Conservation (phyloP, 2,888 invertebrate genomes). For the Dryococelus australis region DNA sequence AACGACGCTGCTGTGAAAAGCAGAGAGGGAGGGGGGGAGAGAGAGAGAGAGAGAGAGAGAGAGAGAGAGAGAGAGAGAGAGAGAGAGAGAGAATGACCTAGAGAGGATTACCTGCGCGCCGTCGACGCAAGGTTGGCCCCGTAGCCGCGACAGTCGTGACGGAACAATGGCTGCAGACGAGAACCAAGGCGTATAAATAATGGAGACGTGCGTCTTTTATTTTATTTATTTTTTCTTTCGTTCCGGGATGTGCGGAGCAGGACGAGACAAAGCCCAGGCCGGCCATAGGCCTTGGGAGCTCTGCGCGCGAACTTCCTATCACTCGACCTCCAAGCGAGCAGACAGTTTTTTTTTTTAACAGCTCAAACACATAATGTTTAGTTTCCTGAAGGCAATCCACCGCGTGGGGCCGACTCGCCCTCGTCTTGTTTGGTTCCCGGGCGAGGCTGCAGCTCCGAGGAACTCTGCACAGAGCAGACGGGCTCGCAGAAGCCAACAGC, state of each 20-base stretch:
- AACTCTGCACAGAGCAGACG: no score
- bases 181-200: not conserved
- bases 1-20: no score
- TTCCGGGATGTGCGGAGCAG: not conserved
- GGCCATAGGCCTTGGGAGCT: not conserved
- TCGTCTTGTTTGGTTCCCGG: no score
- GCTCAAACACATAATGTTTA: not conserved
- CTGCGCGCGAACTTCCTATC: not conserved
- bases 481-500: no score
- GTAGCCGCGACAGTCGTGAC: not conserved
- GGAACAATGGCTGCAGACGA: not conserved
- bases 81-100: no score
- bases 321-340: not conserved
- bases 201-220: not conserved
- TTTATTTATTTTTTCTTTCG: slow-evolving; percentile 3
- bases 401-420: no score
- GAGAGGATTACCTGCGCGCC: no score
- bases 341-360: not conserved
- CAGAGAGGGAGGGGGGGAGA: no score
- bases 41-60: no score
- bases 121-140: no score
- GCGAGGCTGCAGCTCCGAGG: no score
- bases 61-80: no score
- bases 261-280: not conserved
- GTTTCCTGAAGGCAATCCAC: not conserved